Conservation (phyloP, 2,888 invertebrate genomes). For the Chirona hameri region DNA sequence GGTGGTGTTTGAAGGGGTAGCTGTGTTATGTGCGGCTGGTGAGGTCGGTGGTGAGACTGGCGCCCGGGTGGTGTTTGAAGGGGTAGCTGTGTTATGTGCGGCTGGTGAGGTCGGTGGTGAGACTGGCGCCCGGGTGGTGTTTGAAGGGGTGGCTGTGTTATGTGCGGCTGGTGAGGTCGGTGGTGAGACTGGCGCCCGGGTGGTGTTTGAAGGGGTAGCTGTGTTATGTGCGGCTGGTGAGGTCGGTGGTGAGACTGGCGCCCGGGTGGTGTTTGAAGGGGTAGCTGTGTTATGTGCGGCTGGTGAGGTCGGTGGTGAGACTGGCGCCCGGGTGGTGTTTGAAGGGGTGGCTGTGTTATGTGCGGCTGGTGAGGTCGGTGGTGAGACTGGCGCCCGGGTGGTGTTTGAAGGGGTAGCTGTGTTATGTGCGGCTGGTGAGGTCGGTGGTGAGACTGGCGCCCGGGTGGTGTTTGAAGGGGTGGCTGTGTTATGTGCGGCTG, state of each 20-base stretch:
- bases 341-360: no score
- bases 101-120: slow-evolving; percentile 56
- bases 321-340: no score
- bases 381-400: not conserved
- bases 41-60: slow-evolving; percentile 51
- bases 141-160: no score
- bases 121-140: no score
- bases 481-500: slow-evolving; percentile 45
- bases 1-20: no score
- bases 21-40: slow-evolving; percentile 51
- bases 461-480: no score
- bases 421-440: slow-evolving; percentile 61
- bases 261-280: no score
- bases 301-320: slow-evolving; percentile 55
- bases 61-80: no score
- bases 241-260: slow-evolving; percentile 46
- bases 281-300: slow-evolving; percentile 39
- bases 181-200: not conserved
- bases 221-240: slow-evolving; percentile 57
- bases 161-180: slow-evolving; percentile 62
- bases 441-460: slow-evolving; percentile 41
- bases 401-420: no score
- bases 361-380: slow-evolving; percentile 60
- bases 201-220: no score
- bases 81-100: no score